These are phyloP conservation scores for Holcopasites calliopsidis DNA, from an alignment of 1,140 invertebrate species.

Conservation along the genomic window DNA sequence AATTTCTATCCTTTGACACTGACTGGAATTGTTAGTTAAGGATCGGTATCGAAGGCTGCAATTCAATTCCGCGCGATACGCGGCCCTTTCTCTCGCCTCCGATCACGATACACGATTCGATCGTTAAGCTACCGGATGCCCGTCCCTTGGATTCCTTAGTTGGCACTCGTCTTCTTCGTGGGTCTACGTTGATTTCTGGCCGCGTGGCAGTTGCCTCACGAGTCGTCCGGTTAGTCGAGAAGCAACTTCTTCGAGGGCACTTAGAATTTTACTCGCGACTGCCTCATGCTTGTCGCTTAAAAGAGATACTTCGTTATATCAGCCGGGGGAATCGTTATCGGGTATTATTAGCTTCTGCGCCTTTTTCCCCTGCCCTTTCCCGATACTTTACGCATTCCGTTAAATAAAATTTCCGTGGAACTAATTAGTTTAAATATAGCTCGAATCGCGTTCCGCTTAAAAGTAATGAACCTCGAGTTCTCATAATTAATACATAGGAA, in stretches of 20 bases:
- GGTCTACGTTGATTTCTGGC: slow-evolving; percentile 7
- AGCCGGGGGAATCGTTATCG: not conserved
- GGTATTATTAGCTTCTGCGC: not conserved
- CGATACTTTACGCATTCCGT: not conserved
- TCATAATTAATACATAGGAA: not conserved
- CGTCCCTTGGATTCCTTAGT: not conserved
- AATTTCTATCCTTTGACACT: too few species aligned
- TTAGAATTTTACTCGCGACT: not conserved
- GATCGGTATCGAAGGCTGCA: not conserved
- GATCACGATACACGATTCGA: slow-evolving; percentile 21
- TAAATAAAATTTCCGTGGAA: not conserved
- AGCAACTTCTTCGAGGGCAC: slow-evolving; percentile 12
- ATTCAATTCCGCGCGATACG: not conserved
- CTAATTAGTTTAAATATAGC: not conserved
- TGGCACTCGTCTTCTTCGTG: slow-evolving; percentile 5
- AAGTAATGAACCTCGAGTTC: not conserved
- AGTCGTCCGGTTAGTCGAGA: slow-evolving; percentile 11
- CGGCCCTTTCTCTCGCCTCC: not conserved
- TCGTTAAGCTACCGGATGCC: slow-evolving; percentile 24
- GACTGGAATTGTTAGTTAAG: not conserved
- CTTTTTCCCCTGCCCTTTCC: not conserved
- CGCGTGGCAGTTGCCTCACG: slow-evolving; percentile 3
- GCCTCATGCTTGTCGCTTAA: not conserved
- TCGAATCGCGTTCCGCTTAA: not conserved
- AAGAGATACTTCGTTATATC: not conserved